A percentile compares a stretch with the other conserved stretches of the same genome.
Evolutionary conservation across 1,140 invertebrate species (phyloP).

Genomic region (Drosophila nigrodunni): DNA sequence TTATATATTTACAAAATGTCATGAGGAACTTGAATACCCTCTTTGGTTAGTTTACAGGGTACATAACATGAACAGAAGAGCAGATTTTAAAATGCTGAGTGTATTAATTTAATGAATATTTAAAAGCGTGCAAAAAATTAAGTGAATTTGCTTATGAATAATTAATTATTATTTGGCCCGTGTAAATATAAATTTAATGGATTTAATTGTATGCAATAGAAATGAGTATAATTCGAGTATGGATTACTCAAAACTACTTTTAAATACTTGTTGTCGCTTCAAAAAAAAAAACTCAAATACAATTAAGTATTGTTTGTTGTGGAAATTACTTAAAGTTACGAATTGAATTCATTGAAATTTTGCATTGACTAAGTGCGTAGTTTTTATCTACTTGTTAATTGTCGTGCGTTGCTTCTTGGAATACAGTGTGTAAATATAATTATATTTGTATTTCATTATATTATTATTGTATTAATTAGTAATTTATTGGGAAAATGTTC

Average conservation of each 20-base stretch:
- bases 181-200: conserved; percentile 4
- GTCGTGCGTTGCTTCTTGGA: conserved; percentile 12
- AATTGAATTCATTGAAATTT: conserved; percentile 22
- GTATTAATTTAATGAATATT: conserved; percentile 30
- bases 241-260: conserved; percentile 4
- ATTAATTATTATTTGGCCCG: conserved; percentile 37
- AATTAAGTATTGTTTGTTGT: neutral
- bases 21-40: neutral
- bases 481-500: conserved; percentile 14
- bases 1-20: neutral
- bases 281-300: neutral
- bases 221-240: conserved; percentile 8
- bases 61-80: neutral
- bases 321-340: conserved; percentile 4
- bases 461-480: conserved; percentile 3
- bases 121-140: conserved; percentile 13
- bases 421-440: neutral
- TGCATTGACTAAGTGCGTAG: conserved; percentile 7
- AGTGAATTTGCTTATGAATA: conserved; percentile 10
- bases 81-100: conserved; percentile 20
- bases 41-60: neutral
- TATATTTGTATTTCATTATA: conserved; percentile 1
- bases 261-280: neutral
- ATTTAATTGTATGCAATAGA: conserved; percentile 2
- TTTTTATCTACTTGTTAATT: conserved; percentile 9